Evolutionary conservation across 2,113 vertebrate species (phyloP), one percentile per base, ranked within the genome.

Genomic region (Saccopteryx bilineata): DNA sequence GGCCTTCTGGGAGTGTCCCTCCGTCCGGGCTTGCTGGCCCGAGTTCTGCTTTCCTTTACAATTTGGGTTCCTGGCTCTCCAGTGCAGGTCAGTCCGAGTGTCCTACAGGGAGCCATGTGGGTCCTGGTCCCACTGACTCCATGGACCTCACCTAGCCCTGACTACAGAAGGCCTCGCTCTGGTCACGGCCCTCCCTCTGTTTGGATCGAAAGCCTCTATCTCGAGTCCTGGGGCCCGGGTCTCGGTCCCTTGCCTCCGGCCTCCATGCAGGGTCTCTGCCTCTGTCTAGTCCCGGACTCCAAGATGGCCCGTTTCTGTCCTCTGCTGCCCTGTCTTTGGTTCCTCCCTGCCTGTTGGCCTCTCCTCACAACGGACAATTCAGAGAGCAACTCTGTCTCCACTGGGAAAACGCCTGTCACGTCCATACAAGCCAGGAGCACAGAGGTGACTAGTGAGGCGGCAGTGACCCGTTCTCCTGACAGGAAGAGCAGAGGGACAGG

Each of bases 121-220:
- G 15, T 5, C 72, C 5, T 28, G 13, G 31, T 18, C 33, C 46
- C 18, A n/a, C 9, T 4, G 26, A 19, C 5, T 0, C 1, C 0
- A 0, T 0, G 5, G 24, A n/a, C 31, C 33, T 13, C 46, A 15
- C n/a, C 74, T 3, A 5, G 15, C 0, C 3, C 31, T 2, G 23
- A 14, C 7, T 2, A 28, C 1, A 1, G 4, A 46, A 26, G 0
- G 2, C 33, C 33, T 31, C 0, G 0, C 21, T 9, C 1, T 0
- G 24, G 17, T 23, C 48, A 5, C 4, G 12, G 66, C 17, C 6
- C 28, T 5, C 54, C 33, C 13, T 6, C 9, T 28, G 23, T 31
- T 54, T 24, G 58, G 19, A 3, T 26, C 74, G 7, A 0, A 65
- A 74, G 75, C 52, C 56, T 26, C 31, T 19, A 31, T 17, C 10